These are phyloP conservation scores for Meda fulgida DNA, from an alignment of 2,797 vertebrate species.

Conservation along the genomic window DNA sequence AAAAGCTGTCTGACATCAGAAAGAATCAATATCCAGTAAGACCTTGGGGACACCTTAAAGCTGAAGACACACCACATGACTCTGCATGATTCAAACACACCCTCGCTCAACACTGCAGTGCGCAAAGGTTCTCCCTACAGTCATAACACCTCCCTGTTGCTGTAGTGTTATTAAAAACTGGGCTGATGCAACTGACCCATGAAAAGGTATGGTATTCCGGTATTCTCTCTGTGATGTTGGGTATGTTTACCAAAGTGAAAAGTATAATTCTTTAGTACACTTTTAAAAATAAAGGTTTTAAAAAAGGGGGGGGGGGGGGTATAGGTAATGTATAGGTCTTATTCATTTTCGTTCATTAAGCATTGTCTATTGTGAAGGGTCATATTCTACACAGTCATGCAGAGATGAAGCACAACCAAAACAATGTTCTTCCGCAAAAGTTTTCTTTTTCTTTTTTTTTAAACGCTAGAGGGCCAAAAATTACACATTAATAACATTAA, in stretches of 20 bases:
- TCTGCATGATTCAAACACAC: constrained; percentile 36
- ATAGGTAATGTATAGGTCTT: too few species aligned
- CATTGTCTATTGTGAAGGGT: neutral
- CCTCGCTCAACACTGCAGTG: constrained; percentile 49
- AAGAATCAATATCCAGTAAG: neutral
- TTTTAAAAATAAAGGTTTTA: too few species aligned
- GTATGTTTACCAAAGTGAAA: neutral
- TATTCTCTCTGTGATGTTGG: neutral
- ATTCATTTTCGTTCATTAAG: neutral
- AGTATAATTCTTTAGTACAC: too few species aligned
- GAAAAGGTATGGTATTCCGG: constrained; percentile 5
- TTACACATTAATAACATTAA: neutral
- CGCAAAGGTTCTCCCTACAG: constrained; percentile 48
- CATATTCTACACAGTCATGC: neutral
- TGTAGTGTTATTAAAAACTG: constrained; percentile 44
- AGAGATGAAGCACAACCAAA: neutral
- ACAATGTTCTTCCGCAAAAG: neutral
- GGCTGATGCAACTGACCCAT: constrained; percentile 38
- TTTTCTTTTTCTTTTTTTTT: neutral
- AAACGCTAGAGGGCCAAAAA: neutral
- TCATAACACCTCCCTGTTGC: constrained; percentile 41
- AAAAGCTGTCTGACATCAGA: neutral
- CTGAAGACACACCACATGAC: constrained; percentile 30
- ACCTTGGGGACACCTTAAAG: constrained; percentile 10
- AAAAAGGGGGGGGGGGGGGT: too few species aligned